These are phyloP conservation scores for Zaprionus obscuricornis DNA, from an alignment of 2,888 invertebrate genomes.

Conservation along the genomic window DNA sequence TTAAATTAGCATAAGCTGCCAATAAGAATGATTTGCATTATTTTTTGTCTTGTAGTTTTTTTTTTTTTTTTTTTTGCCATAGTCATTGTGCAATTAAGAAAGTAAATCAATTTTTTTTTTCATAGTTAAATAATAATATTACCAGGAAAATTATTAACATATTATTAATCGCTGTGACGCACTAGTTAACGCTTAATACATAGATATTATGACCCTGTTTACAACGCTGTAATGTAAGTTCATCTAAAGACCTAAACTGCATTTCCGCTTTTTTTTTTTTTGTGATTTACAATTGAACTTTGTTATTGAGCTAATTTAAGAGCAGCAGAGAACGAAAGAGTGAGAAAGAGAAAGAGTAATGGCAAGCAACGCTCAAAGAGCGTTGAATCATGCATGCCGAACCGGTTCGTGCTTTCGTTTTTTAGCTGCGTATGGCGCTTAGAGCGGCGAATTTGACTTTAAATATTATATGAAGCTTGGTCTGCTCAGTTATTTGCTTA, in stretches of 20 bases:
- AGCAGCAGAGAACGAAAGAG: slow-evolving; percentile 5
- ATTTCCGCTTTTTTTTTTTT: too few relatives aligned
- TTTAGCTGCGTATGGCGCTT: background rate
- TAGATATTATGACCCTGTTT: slow-evolving; percentile 15
- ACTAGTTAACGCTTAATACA: too few relatives aligned
- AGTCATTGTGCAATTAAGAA: too few relatives aligned
- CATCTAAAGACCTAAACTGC: too few relatives aligned
- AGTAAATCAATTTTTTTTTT: too few relatives aligned
- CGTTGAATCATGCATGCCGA: slow-evolving; percentile 5
- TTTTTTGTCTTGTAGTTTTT: too few relatives aligned
- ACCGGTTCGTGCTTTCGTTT: slow-evolving; percentile 29
- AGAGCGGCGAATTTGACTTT: slow-evolving; percentile 45
- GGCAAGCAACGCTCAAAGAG: slow-evolving; percentile 3
- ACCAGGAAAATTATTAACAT: too few relatives aligned
- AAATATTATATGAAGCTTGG: slow-evolving; percentile 49
- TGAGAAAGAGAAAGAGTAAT: background rate
- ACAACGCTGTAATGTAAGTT: background rate
- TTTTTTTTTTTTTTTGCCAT: too few relatives aligned
- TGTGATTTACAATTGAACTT: slow-evolving; percentile 38
- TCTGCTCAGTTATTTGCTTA: slow-evolving; percentile 55
- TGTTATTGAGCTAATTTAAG: slow-evolving; percentile 9
- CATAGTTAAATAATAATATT: too few relatives aligned
- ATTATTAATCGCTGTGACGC: too few relatives aligned
- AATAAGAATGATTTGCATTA: too few relatives aligned
- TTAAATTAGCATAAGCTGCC: too few relatives aligned